Evolutionary conservation across 2,888 invertebrate genomes (phyloP).

Genomic region (Seira sanloemensis): DNA sequence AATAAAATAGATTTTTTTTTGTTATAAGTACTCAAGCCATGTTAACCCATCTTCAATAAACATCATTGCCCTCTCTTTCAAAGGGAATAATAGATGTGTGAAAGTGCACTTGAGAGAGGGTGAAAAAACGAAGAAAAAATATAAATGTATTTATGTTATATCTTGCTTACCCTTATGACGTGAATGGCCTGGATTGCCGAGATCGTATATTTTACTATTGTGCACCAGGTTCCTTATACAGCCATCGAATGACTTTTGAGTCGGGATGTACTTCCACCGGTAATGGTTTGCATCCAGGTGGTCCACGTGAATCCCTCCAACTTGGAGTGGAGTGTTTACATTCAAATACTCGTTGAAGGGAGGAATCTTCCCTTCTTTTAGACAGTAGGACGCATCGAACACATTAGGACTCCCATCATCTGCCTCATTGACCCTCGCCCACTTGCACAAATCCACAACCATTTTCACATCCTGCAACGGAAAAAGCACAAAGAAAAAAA

Average conservation of each 20-base stretch:
- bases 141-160: background rate
- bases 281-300: constrained; percentile 92
- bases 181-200: constrained; percentile 93
- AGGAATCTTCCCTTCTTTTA: constrained; percentile 91
- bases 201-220: constrained; percentile 95
- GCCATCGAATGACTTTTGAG: constrained; percentile 89
- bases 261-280: constrained; percentile 93
- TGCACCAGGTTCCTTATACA: constrained; percentile 97
- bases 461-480: constrained; percentile 84
- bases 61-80: too few species aligned
- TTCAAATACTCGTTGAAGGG: constrained; percentile 97
- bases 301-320: constrained; percentile 94
- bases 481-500: constrained; percentile 7
- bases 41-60: too few species aligned
- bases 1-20: too few species aligned
- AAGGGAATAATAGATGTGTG: background rate
- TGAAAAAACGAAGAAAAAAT: background rate
- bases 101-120: background rate
- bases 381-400: constrained; percentile 93
- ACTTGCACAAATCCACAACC: constrained; percentile 95
- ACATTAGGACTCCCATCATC: constrained; percentile 93
- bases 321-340: constrained; percentile 95
- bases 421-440: constrained; percentile 90
- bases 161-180: constrained; percentile 78
- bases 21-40: too few species aligned